Base-by-base conservation (phyloP, 1,140 invertebrate genomes). In the Diorhabda elongata region DNA sequence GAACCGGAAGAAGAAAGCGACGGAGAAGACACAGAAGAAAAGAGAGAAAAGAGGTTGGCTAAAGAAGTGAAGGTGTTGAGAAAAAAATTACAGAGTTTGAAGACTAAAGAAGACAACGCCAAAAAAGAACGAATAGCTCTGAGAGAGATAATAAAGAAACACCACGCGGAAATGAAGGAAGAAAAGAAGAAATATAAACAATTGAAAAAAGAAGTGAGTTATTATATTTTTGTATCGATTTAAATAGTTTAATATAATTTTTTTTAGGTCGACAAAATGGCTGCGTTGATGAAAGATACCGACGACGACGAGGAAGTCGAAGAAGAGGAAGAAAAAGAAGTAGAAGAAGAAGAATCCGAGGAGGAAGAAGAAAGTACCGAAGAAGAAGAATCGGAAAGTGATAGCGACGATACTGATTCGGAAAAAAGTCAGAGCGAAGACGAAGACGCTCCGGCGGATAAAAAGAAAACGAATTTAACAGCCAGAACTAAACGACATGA, bases 201-300 rank as follows among this genome's bases (percentile, higher is more conserved):
- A 61, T 78, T 95, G 45, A 91, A 94, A 79, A 92, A 92, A 73
- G 92, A 95, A 83, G 91, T 93, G 78, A 91, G 90, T 26, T 26
- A 26, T 26, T 26, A 26, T 26, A 26, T 26, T 26, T 26, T 26
- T 64, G 6, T 56, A 57, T 64, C 44, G 5, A 4, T 61, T 56
- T 52, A 8, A 52, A 52, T 4, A 52, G n/a, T 26, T 26, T 26
- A 26, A 26, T 26, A 52, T 52, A 52, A 52, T 52, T 52, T 52
- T 52, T 67, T 62, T 5, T 91, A 94, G 83, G 92, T 94, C 3
- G 91, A 94, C 74, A 94, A 94, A 83, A 94, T 95, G 92, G 92
- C 92, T 0, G 89, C 88, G 11, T 83, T 93, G 67, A 91, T 94
- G 88, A 91, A 90, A 69, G 90, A 92, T 73, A 86, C 86, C 3